Conservation (phyloP, 2,797 vertebrate genomes). For the Petrocephalus sullivani region DNA sequence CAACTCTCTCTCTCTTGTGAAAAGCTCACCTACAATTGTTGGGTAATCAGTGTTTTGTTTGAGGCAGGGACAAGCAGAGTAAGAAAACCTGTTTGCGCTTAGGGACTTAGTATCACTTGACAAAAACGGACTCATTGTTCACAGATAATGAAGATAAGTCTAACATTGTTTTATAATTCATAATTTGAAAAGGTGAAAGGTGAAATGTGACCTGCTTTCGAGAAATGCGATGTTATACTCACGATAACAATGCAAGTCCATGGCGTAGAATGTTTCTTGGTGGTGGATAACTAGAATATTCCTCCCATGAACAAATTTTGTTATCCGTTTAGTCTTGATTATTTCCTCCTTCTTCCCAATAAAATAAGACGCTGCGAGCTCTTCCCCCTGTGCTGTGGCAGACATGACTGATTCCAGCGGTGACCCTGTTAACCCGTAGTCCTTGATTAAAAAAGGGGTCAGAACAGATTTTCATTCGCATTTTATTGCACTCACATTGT, state of each 20-base stretch:
- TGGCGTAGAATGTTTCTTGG: conserved; percentile 69
- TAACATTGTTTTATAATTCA: not conserved
- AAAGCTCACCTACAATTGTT: not conserved
- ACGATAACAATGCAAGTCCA: conserved; percentile 91
- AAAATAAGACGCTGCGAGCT: conserved; percentile 40
- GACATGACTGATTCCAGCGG: conserved; percentile 24
- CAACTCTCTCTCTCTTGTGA: not conserved
- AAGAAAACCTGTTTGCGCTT: not conserved
- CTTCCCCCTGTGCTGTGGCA: conserved; percentile 41
- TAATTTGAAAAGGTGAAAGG: not conserved
- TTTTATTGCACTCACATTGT: not conserved
- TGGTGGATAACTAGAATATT: conserved; percentile 80
- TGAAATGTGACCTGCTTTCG: not conserved
- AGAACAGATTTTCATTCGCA: not conserved
- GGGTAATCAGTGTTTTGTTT: not conserved
- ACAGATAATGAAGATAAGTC: not conserved
- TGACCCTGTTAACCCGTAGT: not conserved
- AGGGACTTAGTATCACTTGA: not conserved
- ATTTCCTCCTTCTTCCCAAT: conserved; percentile 76
- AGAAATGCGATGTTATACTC: conserved; percentile 50
- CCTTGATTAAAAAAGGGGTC: not conserved
- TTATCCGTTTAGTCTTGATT: conserved; percentile 60
- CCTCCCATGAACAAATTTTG: conserved; percentile 66
- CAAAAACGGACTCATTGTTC: not conserved
- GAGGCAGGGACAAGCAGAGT: not conserved